Evolutionary conservation across 1,140 invertebrate genomes (phyloP).

Genomic region (Marisa cornuarietis): DNA sequence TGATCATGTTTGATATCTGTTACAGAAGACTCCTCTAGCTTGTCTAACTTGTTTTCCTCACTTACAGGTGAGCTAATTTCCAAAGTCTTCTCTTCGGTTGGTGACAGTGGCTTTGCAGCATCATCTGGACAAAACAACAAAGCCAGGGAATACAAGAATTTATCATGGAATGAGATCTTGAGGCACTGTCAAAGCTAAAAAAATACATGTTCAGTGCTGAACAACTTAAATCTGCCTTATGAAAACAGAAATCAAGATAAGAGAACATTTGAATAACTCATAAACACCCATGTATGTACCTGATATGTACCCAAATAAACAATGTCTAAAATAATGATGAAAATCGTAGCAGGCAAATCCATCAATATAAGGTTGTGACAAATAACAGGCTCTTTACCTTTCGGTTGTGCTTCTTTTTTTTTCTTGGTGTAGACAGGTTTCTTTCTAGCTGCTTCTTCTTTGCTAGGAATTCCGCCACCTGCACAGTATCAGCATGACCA

Average conservation of each 20-base stretch:
- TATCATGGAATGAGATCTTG: not conserved
- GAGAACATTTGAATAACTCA: not conserved
- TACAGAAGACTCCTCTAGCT: not conserved
- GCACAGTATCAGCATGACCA: conserved; percentile 8
- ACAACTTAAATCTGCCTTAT: not conserved
- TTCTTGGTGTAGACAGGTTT: conserved; percentile 71
- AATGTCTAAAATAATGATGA: no score
- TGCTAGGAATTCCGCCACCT: conserved; percentile 72
- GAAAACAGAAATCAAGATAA: not conserved
- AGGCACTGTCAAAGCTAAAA: not conserved
- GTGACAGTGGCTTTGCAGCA: conserved; percentile 36
- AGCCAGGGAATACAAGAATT: not conserved
- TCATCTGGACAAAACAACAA: conserved; percentile 18
- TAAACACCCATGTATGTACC: no score
- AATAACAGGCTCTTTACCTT: conserved; percentile 22
- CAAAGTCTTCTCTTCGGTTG: conserved; percentile 30
- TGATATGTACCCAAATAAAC: no score
- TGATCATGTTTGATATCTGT: not conserved
- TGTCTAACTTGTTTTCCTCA: not conserved
- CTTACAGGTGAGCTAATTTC: no score
- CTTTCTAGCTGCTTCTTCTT: conserved; percentile 77
- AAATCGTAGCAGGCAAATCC: not conserved
- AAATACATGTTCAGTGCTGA: no score
- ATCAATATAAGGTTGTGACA: not conserved
- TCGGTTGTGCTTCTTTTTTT: conserved; percentile 54